Evolutionary conservation across 2,888 invertebrate species (phyloP).

Genomic region (Lingula anatina): DNA sequence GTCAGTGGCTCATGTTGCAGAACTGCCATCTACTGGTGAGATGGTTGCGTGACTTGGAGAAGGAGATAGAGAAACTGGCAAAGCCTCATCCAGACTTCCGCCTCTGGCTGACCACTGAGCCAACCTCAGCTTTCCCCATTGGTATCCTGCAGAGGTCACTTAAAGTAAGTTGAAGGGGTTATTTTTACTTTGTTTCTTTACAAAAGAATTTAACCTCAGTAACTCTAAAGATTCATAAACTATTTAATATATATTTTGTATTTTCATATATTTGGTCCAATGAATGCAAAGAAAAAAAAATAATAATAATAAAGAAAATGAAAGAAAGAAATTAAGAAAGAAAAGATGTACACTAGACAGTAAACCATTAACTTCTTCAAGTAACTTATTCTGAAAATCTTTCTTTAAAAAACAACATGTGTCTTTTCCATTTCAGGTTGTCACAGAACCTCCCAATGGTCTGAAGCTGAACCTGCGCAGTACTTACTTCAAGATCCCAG

Average conservation of each 20-base stretch:
- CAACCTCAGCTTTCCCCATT: conserved; percentile 80
- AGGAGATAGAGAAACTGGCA: conserved; percentile 71
- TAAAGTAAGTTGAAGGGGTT: conserved; percentile 57
- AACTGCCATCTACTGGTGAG: conserved; percentile 82
- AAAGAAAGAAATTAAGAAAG: too few species aligned
- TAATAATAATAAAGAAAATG: background rate
- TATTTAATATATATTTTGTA: too few species aligned
- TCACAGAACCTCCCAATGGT: conserved; percentile 88
- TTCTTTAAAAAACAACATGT: too few species aligned
- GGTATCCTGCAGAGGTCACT: conserved; percentile 80
- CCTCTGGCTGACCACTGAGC: conserved; percentile 88
- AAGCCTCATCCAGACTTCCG: conserved; percentile 87
- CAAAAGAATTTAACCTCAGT: too few species aligned
- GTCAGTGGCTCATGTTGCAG: conserved; percentile 88
- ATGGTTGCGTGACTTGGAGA: conserved; percentile 77
- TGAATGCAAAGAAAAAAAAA: background rate
- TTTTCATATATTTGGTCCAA: too few species aligned
- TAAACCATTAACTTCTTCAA: too few species aligned
- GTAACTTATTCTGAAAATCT: too few species aligned
- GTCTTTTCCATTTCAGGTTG: conserved; percentile 73
- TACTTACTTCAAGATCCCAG: conserved; percentile 80
- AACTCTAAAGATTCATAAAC: too few species aligned
- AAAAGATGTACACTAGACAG: too few species aligned
- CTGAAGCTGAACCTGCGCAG: conserved; percentile 81
- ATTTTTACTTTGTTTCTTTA: background rate